Conservation (phyloP, 2,113 vertebrate genomes). For the Numenius arquata region DNA sequence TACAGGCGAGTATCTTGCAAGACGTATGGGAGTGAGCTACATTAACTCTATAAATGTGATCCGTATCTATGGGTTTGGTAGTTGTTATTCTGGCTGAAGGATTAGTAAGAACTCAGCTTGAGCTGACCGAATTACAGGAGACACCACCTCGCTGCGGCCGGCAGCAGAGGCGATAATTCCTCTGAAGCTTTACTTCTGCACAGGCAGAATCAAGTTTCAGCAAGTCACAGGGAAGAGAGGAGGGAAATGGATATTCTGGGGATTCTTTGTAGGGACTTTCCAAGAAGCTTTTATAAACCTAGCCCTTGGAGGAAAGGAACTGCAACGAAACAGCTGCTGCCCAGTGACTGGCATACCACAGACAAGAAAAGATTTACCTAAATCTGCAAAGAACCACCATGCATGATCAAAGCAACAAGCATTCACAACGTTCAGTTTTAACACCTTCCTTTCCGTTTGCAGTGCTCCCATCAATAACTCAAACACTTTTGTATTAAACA, state of each 20-base stretch:
- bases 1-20: not conserved
- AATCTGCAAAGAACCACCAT: not conserved
- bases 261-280: not conserved
- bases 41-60: not conserved
- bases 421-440: not conserved
- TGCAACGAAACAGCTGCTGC: not conserved
- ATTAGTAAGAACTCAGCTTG: not conserved
- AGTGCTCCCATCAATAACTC: not conserved
- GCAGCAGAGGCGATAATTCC: not conserved
- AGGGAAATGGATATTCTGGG: not conserved
- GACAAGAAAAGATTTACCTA: not conserved
- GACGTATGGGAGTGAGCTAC: not conserved
- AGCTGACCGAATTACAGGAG: not conserved
- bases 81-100: not conserved
- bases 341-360: rapidly evolving
- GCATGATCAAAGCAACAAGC: not conserved
- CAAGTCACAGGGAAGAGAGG: not conserved
- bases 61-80: not conserved
- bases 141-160: rapidly evolving
- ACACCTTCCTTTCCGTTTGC: not conserved
- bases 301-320: not conserved
- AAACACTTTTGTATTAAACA: not conserved
- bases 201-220: not conserved
- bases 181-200: not conserved
- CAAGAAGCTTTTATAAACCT: not conserved